phyloP scores from a whole-genome alignment of 2,797 vertebrate genomes.

The Crocodylus rhombifer region DNA sequence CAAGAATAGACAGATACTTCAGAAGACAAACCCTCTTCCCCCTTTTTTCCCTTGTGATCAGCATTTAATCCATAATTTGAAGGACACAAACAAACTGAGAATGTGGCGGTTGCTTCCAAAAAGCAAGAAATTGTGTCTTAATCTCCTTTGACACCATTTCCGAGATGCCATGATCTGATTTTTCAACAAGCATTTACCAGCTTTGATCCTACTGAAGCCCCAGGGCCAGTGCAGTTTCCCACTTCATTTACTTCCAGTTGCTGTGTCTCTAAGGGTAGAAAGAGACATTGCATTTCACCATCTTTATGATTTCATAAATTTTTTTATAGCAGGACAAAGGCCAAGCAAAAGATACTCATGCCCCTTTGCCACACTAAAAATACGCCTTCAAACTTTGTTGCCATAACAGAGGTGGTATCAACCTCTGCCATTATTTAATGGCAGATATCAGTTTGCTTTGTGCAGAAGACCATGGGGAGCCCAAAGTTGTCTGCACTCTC shows the following conservation, averaged over 20 bases:
- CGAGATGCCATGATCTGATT: neutral
- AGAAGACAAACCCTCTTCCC: neutral
- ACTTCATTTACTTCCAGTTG: neutral
- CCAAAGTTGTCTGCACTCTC: no score
- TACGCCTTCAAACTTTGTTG: no score
- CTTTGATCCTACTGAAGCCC: fast-evolving
- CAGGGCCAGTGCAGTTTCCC: neutral
- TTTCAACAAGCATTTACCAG: fast-evolving
- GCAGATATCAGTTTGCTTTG: no score
- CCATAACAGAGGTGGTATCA: no score
- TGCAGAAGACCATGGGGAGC: no score
- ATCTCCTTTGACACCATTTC: neutral
- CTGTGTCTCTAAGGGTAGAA: neutral
- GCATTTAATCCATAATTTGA: neutral
- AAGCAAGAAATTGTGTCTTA: neutral
- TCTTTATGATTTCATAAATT: neutral
- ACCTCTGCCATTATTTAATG: no score
- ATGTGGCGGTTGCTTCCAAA: neutral
- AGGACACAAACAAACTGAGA: neutral
- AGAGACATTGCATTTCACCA: neutral
- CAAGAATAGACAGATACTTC: neutral
- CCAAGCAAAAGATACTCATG: no score
- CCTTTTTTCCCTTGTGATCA: neutral
- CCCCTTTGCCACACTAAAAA: no score
- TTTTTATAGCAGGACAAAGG: no score